Evolutionary conservation across 2,113 vertebrate species (phyloP).

Genomic region (Parus major): DNA sequence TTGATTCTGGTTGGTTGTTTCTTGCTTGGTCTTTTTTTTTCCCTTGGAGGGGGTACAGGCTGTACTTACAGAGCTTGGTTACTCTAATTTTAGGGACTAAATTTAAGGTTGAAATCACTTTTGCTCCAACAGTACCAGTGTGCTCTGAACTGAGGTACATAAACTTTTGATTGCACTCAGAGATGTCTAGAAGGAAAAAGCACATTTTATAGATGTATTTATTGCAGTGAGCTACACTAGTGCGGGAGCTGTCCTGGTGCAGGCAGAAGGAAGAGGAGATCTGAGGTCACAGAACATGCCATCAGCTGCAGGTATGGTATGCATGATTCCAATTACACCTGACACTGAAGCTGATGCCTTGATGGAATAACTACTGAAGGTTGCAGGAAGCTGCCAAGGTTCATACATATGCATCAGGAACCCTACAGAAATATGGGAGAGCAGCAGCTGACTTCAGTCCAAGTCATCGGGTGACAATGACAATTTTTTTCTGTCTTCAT

Average conservation of each 20-base stretch:
- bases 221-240: background rate
- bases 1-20: background rate
- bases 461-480: background rate
- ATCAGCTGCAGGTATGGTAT: background rate
- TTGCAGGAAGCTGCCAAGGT: background rate
- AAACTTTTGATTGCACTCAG: background rate
- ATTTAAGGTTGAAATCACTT: background rate
- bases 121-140: background rate
- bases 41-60: background rate
- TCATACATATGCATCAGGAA: background rate
- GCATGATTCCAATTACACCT: slow-evolving; percentile 8
- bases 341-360: slow-evolving; percentile 3
- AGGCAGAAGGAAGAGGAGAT: background rate
- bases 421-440: background rate
- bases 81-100: background rate
- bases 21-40: background rate
- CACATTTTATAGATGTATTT: background rate
- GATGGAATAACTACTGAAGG: slow-evolving; percentile 48
- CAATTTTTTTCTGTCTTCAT: background rate
- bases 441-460: background rate
- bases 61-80: background rate
- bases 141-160: background rate
- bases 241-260: background rate
- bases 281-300: background rate
- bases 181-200: background rate